Base-by-base conservation (phyloP, 2,888 invertebrate species). In the Phasia obesa region DNA sequence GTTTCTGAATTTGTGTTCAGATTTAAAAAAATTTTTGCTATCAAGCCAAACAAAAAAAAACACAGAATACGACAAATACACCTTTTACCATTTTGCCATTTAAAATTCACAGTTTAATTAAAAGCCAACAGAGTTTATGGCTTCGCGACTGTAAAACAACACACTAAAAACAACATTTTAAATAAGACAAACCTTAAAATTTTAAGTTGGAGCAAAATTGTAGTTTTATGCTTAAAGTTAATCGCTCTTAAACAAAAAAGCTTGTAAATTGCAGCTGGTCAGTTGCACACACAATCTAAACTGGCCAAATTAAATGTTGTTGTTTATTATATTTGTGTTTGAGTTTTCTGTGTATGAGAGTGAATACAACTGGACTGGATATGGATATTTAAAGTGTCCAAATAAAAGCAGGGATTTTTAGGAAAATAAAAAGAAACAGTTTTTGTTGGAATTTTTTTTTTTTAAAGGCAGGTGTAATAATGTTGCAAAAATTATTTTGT, bases 401-500 rank as follows among this genome's bases (percentile, higher is more conserved):
- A 78, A 78, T 38, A 51, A 64, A 70, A 78, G 47, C 76, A 19
- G 51, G 67, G 67, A 76, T 76, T 67, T 76, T 25, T n/a, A n/a
- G n/a, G n/a, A n/a, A n/a, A n/a, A n/a, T n/a, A 55, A 64, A 65
- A 21, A 53, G 7, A 35, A 59, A 25, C 27, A 23, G 49, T 38
- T 0, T n/a, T n/a, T n/a, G n/a, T n/a, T n/a, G n/a, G n/a, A n/a
- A 5, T 31, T 42, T 60, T 31, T 17, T 25, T 25, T 60, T 59
- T 69, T n/a, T 19, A n/a, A 69, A 62, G 47, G 55, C 77, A 78
- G 77, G 77, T 78, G 77, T 55, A 55, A 55, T 31, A 65, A 55
- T 35, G 44, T 74, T 65, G 65, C 74, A 21, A 64, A 35, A 35
- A 35, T 64, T 9, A 5, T 64, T 21, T 57, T 25, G 21, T 15